Conservation (phyloP, 2,797 vertebrate species). For the Gambusia yucatana region DNA sequence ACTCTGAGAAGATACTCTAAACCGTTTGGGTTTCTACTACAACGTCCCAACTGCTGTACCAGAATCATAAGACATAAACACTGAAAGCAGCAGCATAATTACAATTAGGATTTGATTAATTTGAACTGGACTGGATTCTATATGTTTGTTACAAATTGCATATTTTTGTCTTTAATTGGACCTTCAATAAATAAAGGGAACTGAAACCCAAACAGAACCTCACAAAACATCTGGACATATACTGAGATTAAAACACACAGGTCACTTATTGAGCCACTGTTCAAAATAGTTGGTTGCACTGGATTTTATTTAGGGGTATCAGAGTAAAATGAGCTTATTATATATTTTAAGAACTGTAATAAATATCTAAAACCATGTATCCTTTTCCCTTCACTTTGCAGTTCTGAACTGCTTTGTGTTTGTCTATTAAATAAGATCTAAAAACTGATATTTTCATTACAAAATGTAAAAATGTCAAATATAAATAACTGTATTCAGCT, state of each 20-base stretch:
- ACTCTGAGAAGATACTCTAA: constrained; percentile 38
- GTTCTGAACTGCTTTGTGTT: background rate
- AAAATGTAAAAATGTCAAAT: background rate
- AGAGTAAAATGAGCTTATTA: background rate
- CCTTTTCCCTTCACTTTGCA: background rate
- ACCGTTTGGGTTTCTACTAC: background rate
- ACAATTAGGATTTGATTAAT: background rate
- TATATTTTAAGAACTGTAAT: background rate
- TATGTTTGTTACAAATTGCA: background rate
- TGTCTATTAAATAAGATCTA: background rate
- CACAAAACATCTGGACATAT: background rate
- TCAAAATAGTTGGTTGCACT: background rate
- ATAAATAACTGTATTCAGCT: background rate
- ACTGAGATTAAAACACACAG: background rate
- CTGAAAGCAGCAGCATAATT: background rate
- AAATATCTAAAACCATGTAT: background rate
- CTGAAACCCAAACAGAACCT: background rate
- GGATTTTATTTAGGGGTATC: background rate
- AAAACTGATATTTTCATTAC: too few relatives aligned
- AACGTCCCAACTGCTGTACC: background rate
- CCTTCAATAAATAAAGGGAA: background rate
- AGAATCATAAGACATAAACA: background rate
- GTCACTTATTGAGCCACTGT: background rate
- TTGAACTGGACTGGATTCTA: background rate
- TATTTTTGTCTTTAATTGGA: background rate